phyloP scores from a whole-genome alignment of 2,797 vertebrate species.

The Ptychadena robeensis region DNA sequence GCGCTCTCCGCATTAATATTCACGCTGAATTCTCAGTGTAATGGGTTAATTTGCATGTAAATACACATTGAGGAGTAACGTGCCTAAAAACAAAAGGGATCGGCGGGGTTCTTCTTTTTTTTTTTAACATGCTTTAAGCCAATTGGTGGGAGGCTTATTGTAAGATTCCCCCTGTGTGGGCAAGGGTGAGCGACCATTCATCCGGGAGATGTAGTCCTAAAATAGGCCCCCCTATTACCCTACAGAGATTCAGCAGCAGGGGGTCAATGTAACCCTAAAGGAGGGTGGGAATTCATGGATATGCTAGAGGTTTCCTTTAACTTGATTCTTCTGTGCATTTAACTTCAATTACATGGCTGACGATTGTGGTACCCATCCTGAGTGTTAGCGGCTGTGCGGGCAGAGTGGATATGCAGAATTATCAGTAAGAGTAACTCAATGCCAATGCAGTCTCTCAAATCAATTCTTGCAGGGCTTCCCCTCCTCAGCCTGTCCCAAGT shows the following conservation, averaged over 20 bases:
- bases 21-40: slow-evolving; percentile 33
- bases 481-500: too few relatives aligned
- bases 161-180: slow-evolving; percentile 16
- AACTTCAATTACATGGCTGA: too few relatives aligned
- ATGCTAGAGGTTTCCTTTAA: too few relatives aligned
- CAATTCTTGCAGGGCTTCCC: too few relatives aligned
- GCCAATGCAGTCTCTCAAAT: too few relatives aligned
- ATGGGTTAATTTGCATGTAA: slow-evolving; percentile 43
- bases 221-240: neutral
- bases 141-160: slow-evolving; percentile 13
- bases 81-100: slow-evolving; percentile 44
- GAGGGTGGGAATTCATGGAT: too few relatives aligned
- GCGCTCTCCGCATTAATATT: slow-evolving; percentile 30
- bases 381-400: too few relatives aligned
- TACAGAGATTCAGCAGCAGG: slow-evolving; percentile 21
- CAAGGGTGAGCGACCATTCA: neutral
- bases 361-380: too few relatives aligned
- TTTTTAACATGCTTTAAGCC: neutral
- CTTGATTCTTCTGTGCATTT: too few relatives aligned
- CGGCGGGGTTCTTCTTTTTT: slow-evolving; percentile 23
- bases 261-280: neutral
- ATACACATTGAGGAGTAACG: slow-evolving; percentile 15
- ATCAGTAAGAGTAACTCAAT: too few relatives aligned
- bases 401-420: too few relatives aligned
- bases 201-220: neutral